A percentile compares a stretch with the other conserved stretches of the same genome.
phyloP scores from a whole-genome alignment of 2,113 vertebrate species.

The Phodopus roborovskii region DNA sequence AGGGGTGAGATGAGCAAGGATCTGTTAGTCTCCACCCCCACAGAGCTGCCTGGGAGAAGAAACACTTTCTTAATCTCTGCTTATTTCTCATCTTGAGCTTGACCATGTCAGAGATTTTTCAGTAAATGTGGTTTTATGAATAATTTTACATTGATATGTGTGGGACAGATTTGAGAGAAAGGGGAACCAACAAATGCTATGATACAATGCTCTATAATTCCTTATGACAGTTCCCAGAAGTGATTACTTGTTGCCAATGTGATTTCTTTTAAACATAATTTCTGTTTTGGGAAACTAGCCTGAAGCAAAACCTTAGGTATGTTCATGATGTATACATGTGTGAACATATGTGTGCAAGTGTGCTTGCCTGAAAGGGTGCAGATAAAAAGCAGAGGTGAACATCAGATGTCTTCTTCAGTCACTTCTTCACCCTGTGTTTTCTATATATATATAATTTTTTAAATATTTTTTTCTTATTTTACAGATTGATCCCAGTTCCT shows the following conservation, averaged over 20 bases:
- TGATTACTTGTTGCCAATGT: not conserved
- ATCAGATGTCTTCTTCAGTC: not conserved
- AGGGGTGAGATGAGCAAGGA: not conserved
- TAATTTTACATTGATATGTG: not conserved
- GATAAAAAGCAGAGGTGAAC: not conserved
- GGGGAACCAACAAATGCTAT: not conserved
- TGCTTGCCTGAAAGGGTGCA: not conserved
- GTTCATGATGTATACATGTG: not conserved
- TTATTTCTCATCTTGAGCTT: not conserved
- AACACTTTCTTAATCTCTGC: not conserved
- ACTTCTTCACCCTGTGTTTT: not conserved
- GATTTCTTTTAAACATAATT: not conserved
- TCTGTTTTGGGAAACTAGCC: not conserved
- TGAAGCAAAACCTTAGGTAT: not conserved
- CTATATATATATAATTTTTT: too few relatives aligned
- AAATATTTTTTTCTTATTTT: too few relatives aligned
- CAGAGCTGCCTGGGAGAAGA: not conserved
- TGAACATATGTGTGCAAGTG: too few relatives aligned
- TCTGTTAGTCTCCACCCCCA: not conserved
- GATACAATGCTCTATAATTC: not conserved
- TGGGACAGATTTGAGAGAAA: not conserved
- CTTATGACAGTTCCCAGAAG: not conserved
- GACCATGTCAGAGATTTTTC: not conserved
- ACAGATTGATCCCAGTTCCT: too few relatives aligned
- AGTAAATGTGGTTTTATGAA: not conserved